Evolutionary conservation across 2,888 invertebrate genomes (phyloP).

Genomic region (Sisyra terminalis): DNA sequence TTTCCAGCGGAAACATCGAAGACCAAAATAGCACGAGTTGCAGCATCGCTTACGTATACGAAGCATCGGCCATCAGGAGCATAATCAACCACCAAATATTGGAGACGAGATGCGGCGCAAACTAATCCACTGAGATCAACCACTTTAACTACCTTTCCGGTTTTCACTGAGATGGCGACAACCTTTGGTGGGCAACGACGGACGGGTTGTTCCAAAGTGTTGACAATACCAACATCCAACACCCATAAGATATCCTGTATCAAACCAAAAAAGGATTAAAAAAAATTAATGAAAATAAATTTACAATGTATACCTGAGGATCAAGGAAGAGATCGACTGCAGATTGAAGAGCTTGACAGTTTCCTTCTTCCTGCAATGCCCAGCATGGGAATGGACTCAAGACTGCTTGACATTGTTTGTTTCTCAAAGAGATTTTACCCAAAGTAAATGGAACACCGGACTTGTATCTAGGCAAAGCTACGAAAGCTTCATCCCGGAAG

Average conservation of each 20-base stretch:
- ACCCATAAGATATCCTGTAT: slow-evolving; percentile 37
- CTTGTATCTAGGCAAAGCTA: slow-evolving; percentile 41
- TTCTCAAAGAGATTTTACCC: slow-evolving; percentile 34
- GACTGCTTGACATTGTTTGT: slow-evolving; percentile 30
- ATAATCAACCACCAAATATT: slow-evolving; percentile 41
- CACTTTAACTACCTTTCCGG: slow-evolving; percentile 37
- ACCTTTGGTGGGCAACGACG: slow-evolving; percentile 41
- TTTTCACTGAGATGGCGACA: slow-evolving; percentile 36
- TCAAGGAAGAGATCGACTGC: slow-evolving; percentile 47
- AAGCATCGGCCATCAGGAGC: slow-evolving; percentile 29
- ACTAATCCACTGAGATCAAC: slow-evolving; percentile 35
- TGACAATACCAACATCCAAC: slow-evolving; percentile 40
- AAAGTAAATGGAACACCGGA: slow-evolving; percentile 43
- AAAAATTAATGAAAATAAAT: slow-evolving; percentile 1
- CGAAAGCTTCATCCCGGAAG: slow-evolving; percentile 35
- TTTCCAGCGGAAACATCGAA: slow-evolving; percentile 31
- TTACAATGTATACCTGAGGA: slow-evolving; percentile 27
- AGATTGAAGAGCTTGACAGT: slow-evolving; percentile 51
- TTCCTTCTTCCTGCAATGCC: slow-evolving; percentile 52
- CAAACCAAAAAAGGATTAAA: neutral
- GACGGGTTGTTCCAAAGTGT: slow-evolving; percentile 38
- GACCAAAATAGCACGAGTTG: slow-evolving; percentile 29
- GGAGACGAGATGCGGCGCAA: slow-evolving; percentile 32
- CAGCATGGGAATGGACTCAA: slow-evolving; percentile 48
- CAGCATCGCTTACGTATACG: slow-evolving; percentile 32